Evolutionary conservation across 2,888 invertebrate species (phyloP).

Genomic region (Alviniconcha strummeri): DNA sequence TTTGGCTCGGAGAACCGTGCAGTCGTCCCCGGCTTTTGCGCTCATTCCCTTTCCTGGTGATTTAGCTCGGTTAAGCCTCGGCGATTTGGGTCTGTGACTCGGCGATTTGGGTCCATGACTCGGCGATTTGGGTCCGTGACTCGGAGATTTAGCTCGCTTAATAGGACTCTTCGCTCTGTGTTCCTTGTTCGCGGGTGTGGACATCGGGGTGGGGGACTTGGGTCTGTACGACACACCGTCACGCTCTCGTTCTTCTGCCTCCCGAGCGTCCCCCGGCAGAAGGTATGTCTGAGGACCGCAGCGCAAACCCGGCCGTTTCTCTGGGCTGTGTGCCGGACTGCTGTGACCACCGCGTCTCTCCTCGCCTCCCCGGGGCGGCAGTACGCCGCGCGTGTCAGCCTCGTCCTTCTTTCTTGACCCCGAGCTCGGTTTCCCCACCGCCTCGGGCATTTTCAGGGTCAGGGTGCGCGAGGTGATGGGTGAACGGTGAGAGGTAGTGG

Average conservation of each 20-base stretch:
- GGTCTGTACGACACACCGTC: slow-evolving; percentile 19
- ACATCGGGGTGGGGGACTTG: slow-evolving; percentile 33
- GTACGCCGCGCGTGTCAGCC: not conserved
- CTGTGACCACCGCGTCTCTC: no score
- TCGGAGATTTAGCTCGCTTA: slow-evolving; percentile 4
- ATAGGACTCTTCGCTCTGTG: slow-evolving; percentile 23
- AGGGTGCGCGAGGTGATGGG: not conserved
- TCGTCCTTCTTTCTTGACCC: no score
- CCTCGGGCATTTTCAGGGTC: slow-evolving; percentile 4
- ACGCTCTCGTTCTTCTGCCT: no score
- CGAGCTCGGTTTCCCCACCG: no score
- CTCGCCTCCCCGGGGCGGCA: no score
- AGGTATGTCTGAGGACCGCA: no score
- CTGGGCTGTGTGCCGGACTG: no score
- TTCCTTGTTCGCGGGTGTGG: slow-evolving; percentile 10
- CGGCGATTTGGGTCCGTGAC: slow-evolving; percentile 10
- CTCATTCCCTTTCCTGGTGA: not conserved
- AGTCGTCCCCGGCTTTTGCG: not conserved
- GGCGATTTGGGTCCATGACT: slow-evolving; percentile 3
- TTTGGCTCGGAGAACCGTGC: not conserved
- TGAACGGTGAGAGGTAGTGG: not conserved
- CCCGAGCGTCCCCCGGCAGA: no score
- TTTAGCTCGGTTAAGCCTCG: not conserved
- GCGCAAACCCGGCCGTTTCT: no score
- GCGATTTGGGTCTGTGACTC: slow-evolving; percentile 27